Base-by-base conservation (phyloP, 2,113 vertebrate genomes). In the Erythrocercus mccallii region DNA sequence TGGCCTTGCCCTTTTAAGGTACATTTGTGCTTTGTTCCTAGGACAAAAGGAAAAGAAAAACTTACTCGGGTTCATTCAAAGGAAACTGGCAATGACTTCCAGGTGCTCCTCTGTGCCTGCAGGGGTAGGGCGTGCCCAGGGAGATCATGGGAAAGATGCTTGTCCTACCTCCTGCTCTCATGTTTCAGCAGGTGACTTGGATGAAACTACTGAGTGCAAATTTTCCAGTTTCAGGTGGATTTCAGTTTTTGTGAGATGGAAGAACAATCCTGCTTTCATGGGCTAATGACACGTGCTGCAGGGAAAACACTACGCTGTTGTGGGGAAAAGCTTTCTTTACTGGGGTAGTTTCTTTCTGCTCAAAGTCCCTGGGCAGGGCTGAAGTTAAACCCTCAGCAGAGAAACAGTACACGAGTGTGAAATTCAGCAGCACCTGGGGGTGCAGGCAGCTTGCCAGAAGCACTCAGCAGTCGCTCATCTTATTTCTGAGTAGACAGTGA, bases 401-500 rank as follows among this genome's bases (percentile, higher is more conserved):
- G 50, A 53, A 45, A 68, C 47, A 18, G 79, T 61, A 15, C 24
- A 10, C 5, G 33, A 66, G 15, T 38, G 70, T 47, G 74, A 87
- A 78, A n/a, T 48, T 7, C 53, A 40, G n/a, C 74, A 80, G 45
- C 40, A 40, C 5, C 3, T 12, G 2, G 15, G 22, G 35, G 3
- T 33, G 37, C 1, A 7, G 45, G 15, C 0, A 2, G 21, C 50
- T 57, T 18, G 38, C 24, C 53, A 68, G 74, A 58, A 31, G 25
- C 0, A 0, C 21, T 51, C 18, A 0, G 45, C 68, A 81, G 81
- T 25, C 0, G 0, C 61, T 38, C 0, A 0, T 22, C 61, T 86
- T 45, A 23, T 68, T 65, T 40, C 57, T 6, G 1, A 56, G 48
- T 1, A 0, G 14, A 56, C 0, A 0, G 48, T 0, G 11, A 86